Evolutionary conservation across 2,888 invertebrate species (phyloP), one percentile per base, ranked within the genome.

Genomic region (Drepana falcataria): DNA sequence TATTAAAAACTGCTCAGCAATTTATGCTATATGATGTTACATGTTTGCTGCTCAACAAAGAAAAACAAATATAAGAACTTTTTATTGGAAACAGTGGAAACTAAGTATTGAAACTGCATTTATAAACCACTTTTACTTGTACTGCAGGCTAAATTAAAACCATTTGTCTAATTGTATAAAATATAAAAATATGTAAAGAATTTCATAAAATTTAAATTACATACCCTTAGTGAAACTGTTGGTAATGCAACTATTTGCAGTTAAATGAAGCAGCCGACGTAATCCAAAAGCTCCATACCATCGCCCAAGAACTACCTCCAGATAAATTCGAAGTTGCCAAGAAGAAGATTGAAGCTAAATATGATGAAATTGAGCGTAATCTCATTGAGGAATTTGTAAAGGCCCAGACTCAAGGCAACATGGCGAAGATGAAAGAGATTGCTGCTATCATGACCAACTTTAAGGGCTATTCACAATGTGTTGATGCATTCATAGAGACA

Each of bases 401-500:
- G 55, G 97, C 98, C 0, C 98, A 99, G 76, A 94, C 95, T 62
- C 94, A 94, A 59, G 95, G 96, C 64, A 96, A 99, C 77, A 94
- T 95, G 64, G 92, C 93, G 44, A 94, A 96, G 70, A 99, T 99
- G 99, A 98, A 96, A 73, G 96, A 97, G 70, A 94, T 99, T 62
- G 98, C 99, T 0, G 93, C 93, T 53, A 96, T 99, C 51, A 91
- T 99, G 71, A 96, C 97, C 0, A 97, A 99, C 75, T 99, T 99
- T 77, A 99, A 98, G 90, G 97, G 98, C 1, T 99, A 99, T 83
- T 96, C 97, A 0, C 96, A 98, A 66, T 99, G 99, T 85, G 95
- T 99, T 52, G 97, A 99, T 91, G 97, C 98, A 0, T 99, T 96
- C 78, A 99, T 99, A 72, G 98, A 98, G 77, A 97, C 98, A 67